Evolutionary conservation across 2,797 vertebrate genomes (phyloP), one percentile per base, ranked within the genome.

Genomic region (Rhincodon typus): DNA sequence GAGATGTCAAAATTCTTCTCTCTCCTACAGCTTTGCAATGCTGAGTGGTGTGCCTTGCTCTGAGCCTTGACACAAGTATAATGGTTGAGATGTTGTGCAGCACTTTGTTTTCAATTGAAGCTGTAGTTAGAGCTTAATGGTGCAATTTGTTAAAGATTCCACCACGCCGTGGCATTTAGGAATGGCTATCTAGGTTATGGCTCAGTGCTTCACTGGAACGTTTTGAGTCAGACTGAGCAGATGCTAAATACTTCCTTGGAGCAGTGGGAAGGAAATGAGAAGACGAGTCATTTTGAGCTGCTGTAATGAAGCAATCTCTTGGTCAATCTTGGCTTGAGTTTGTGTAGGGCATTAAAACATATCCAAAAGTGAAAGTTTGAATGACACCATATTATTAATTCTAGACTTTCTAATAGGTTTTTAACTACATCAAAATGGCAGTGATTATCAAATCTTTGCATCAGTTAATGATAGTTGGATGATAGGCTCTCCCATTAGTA

Each of bases 401-500:
- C 69, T 94, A 25, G 38, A 94, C 38, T 94, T 70, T 77, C 94
- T 95, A 74, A 77, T 77, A 70, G 46, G 1, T 77, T 95, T 95
- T 95, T 50, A 77, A 95, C 46, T 7, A 57, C 34, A 46, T 57
- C 46, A 95, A 95, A 74, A 42, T 95, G 69, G 34, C 69, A 74
- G 12, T 72, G 94, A 94, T 94, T 50, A 91, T 94, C 42, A 94
- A 34, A 74, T 69, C 25, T 46, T 27, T 66, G 72, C 42, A 95
- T 74, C 94, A 53, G 70, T 70, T 77, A 95, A 95, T 57, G 74
- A 46, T 23, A 95, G 69, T 95, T 95, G 34, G 25, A 95, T 50
- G 70, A 53, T 74, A 57, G 27, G 21, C 12, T 77, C 74, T 50
- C 94, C 53, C 94, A 53, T 95, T 95, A 77, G 94, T 95, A 77